Evolutionary conservation across 2,888 invertebrate genomes (phyloP).

Genomic region (Agrenia bidenticulata): DNA sequence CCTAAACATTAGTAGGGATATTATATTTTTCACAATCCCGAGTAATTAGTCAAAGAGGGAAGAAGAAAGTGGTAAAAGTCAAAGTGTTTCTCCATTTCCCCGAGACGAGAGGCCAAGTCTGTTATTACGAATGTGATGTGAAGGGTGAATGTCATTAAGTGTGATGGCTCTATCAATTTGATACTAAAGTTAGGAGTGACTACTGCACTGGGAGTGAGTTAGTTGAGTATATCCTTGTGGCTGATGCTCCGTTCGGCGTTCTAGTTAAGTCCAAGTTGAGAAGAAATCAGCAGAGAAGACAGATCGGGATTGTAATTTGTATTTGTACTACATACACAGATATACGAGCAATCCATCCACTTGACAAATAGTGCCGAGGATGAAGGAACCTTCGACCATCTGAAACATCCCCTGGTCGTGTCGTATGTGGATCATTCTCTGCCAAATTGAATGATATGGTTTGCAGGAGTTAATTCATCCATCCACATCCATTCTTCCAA

Average conservation of each 20-base stretch:
- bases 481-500: neutral
- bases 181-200: slow-evolving; percentile 3
- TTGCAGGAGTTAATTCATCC: neutral
- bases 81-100: neutral
- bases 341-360: too few species aligned
- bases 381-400: too few species aligned
- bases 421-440: too few species aligned
- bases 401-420: too few species aligned
- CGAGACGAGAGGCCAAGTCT: neutral
- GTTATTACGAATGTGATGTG: neutral
- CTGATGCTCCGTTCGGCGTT: too few species aligned
- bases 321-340: too few species aligned
- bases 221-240: too few species aligned
- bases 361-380: too few species aligned
- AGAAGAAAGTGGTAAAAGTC: slow-evolving; percentile 2
- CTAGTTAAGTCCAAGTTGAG: too few species aligned
- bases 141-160: slow-evolving; percentile 6
- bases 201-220: too few species aligned
- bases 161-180: neutral
- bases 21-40: neutral
- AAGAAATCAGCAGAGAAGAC: too few species aligned
- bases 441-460: slow-evolving; percentile 1
- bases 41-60: slow-evolving; percentile 3
- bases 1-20: neutral
- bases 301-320: too few species aligned